Conservation (phyloP, 2,888 invertebrate species). For the Thecocarcelia acutangulata region DNA sequence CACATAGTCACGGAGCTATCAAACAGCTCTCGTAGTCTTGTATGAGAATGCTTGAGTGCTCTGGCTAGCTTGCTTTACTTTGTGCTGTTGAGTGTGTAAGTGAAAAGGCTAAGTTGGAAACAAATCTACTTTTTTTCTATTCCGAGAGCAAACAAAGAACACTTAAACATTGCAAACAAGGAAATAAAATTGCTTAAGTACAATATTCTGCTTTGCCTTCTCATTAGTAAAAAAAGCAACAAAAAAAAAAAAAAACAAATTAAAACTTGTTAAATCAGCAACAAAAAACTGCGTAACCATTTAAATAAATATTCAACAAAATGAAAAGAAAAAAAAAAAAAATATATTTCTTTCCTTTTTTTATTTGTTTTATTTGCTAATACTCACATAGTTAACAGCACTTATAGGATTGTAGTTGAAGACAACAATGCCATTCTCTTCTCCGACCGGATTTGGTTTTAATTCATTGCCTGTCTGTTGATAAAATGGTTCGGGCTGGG, state of each 20-base stretch:
- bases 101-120: slow-evolving; percentile 23
- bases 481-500: slow-evolving; percentile 91
- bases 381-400: slow-evolving; percentile 92
- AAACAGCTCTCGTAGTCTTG: no score
- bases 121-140: not conserved
- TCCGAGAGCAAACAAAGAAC: not conserved
- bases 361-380: not conserved
- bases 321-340: no score
- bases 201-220: slow-evolving; percentile 15
- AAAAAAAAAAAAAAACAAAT: slow-evolving; percentile 22
- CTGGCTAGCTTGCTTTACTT: not conserved
- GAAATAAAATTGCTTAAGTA: not conserved
- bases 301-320: not conserved
- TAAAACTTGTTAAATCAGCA: not conserved
- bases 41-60: not conserved
- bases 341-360: not conserved
- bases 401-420: slow-evolving; percentile 93
- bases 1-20: no score
- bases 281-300: not conserved
- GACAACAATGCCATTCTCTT: slow-evolving; percentile 91
- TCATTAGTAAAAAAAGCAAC: slow-evolving; percentile 38
- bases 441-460: slow-evolving; percentile 92
- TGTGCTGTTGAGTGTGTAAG: not conserved
- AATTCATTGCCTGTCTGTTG: slow-evolving; percentile 89
- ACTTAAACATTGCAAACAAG: slow-evolving; percentile 18